A percentile compares a stretch with the other conserved stretches of the same genome.
Conservation (phyloP, 2,888 invertebrate species). For the Heteromurus nitidus region DNA sequence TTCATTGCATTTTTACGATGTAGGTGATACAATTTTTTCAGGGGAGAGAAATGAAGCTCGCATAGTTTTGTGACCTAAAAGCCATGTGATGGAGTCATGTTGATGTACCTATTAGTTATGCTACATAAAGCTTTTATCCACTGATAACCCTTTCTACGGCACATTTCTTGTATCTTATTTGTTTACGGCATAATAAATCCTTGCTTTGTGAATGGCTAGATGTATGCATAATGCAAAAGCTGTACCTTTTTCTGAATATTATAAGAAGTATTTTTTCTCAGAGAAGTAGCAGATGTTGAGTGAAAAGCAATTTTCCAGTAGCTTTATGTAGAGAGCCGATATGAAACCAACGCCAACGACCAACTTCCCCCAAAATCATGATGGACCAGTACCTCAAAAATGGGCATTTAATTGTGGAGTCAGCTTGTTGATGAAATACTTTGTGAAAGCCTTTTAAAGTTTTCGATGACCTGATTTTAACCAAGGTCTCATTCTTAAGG, state of each 20-base stretch:
- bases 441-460: not conserved
- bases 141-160: not conserved
- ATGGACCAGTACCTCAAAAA: conserved; percentile 29
- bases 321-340: not conserved
- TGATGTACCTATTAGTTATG: conserved; percentile 24
- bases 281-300: conserved; percentile 11
- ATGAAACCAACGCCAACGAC: not conserved
- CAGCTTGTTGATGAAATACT: not conserved
- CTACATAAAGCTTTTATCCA: conserved; percentile 25
- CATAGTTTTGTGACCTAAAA: conserved; percentile 16
- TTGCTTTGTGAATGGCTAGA: not conserved
- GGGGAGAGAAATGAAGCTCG: too few species aligned
- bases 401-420: conserved; percentile 26
- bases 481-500: too few species aligned
- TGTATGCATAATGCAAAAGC: not conserved
- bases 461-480: too few species aligned
- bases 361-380: not conserved
- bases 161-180: not conserved
- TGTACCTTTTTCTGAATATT: conserved; percentile 17
- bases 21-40: conserved; percentile 17
- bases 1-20: not conserved
- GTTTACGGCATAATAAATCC: not conserved
- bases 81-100: not conserved
- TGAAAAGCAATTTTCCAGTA: conserved; percentile 19
- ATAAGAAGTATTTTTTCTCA: not conserved